phyloP scores from a whole-genome alignment of 1,140 invertebrate species.

The Brachionus koreanus region DNA sequence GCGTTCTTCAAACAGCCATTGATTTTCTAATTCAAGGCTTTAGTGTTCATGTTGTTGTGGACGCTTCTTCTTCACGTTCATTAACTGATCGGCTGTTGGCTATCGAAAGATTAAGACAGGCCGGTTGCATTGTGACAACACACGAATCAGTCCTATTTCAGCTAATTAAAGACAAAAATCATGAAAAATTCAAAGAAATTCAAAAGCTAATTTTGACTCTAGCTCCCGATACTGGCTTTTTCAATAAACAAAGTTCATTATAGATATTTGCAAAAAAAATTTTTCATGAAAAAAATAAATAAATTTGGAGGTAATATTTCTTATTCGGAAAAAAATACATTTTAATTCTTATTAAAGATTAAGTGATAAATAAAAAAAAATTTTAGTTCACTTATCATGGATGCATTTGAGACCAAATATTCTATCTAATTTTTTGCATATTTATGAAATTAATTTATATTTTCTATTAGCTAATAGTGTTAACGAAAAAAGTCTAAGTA shows the following conservation, averaged over 20 bases:
- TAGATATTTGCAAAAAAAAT: not conserved
- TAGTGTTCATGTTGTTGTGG: conserved; percentile 77
- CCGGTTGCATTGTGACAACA: conserved; percentile 74
- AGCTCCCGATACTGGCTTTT: not conserved
- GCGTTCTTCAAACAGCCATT: conserved; percentile 79
- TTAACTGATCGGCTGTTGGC: conserved; percentile 64
- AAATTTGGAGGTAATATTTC: no score
- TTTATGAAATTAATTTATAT: no score
- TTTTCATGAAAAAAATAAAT: no score
- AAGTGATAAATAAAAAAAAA: no score
- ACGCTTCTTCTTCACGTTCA: conserved; percentile 71
- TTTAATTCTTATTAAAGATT: no score
- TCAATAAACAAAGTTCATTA: not conserved
- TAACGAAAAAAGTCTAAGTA: no score
- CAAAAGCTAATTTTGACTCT: conserved; percentile 51
- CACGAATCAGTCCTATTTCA: conserved; percentile 74
- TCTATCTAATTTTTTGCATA: no score
- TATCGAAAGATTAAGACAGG: conserved; percentile 69
- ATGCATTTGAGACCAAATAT: no score
- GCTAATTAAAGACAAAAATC: conserved; percentile 69
- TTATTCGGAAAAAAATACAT: no score
- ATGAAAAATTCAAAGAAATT: conserved; percentile 71
- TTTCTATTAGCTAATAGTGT: no score
- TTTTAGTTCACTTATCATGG: no score
- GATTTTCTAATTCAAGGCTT: conserved; percentile 69